These are phyloP conservation scores for Acanthosoma haemorrhoidale DNA, from an alignment of 2,888 invertebrate genomes.

Conservation along the genomic window DNA sequence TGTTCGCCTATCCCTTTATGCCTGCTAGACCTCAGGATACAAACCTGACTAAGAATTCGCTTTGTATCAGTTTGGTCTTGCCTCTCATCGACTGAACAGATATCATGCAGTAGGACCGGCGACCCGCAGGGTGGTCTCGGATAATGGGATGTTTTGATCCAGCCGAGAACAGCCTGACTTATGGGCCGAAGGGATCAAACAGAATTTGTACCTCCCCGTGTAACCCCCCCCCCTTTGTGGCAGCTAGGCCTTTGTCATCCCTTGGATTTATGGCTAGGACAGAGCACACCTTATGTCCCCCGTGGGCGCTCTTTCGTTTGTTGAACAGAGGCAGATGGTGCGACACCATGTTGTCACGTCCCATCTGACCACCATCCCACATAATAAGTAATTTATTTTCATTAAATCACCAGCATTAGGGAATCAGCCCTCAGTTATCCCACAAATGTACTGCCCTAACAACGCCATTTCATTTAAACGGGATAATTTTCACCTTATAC, in stretches of 20 bases:
- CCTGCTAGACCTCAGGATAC: no score
- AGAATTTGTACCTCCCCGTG: slow-evolving; percentile 22
- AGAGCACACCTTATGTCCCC: not conserved
- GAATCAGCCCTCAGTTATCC: not conserved
- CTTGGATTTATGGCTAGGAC: not conserved
- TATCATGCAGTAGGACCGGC: not conserved
- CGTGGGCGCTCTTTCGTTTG: not conserved
- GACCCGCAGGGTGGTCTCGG: not conserved
- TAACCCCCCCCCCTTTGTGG: slow-evolving; percentile 1
- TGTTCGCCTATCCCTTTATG: no score
- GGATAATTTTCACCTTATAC: slow-evolving; percentile 8
- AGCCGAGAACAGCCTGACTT: slow-evolving; percentile 3
- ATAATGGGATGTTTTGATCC: slow-evolving; percentile 22
- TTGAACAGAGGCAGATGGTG: slow-evolving; percentile 6
- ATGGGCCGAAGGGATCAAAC: slow-evolving; percentile 20
- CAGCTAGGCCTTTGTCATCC: not conserved
- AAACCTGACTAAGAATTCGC: no score
- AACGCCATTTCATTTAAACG: not conserved
- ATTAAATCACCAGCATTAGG: slow-evolving; percentile 8
- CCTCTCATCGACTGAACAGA: no score
- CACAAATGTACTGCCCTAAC: not conserved
- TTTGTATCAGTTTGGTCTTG: no score
- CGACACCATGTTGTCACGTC: not conserved
- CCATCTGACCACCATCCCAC: not conserved
- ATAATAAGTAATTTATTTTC: slow-evolving; percentile 12